Base-by-base conservation (phyloP, 2,888 invertebrate genomes). In the Spisula subtruncata region DNA sequence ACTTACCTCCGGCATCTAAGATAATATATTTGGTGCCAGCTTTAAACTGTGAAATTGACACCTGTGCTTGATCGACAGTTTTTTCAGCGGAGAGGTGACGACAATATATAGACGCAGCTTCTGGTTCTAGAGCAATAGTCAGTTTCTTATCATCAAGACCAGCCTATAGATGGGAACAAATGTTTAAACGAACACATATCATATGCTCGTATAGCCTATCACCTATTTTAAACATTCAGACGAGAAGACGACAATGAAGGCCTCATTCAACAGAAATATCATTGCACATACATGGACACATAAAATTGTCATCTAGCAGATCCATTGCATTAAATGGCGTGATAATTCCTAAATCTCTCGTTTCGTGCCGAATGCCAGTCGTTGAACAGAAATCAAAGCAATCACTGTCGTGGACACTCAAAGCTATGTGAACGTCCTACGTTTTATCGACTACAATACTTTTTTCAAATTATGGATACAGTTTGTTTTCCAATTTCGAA, bases 41-140 rank as follows among this genome's bases (percentile, higher is more conserved):
- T 66, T 66, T 66, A 25, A 66, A 66, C 25, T 66, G n/a, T 66
- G 60, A n/a, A 66, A 66, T 66, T 0, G 60, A 66, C 10, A 66
- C 60, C 0, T 66, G 2, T 25, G 60, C 20, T 25, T 10, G n/a
- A 25, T 66, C 60, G 25, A 66, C 60, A 4, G 60, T 66, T 25
- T 2, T 66, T 0, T 66, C 60, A 25, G 25, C 25, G n/a, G 60
- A 25, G 25, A 66, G 60, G 12, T 66, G 60, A 66, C 60, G 60
- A 66, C 60, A 66, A 66, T 66, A 66, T 66, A 66, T 25, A 0
- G 60, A 66, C 25, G 60, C 60, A 8, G 60, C 25, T 25, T 66
- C 60, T 66, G 60, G 60, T 66, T 66, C 60, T 25, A 66, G 60
- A 66, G 60, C 60, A 66, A 66, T 66, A 8, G 25, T 66, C 5